Evolutionary conservation across 2,797 vertebrate genomes (phyloP).

Genomic region (Mus spretus): DNA sequence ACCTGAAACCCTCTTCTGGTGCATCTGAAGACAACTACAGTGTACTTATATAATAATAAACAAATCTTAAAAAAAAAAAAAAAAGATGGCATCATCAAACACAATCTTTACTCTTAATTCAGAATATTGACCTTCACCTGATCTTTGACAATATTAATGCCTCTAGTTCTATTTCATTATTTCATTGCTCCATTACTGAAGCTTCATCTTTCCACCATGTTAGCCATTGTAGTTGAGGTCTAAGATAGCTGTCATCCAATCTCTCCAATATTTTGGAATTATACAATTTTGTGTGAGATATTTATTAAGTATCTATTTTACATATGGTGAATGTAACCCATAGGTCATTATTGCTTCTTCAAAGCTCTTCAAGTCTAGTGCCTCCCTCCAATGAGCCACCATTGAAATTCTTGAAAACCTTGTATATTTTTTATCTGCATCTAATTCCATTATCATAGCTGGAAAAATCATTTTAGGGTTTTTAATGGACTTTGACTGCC

Average conservation of each 20-base stretch:
- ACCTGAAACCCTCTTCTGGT: too few relatives aligned
- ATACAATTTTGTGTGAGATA: background rate
- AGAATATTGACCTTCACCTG: background rate
- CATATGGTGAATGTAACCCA: background rate
- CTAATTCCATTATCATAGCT: background rate
- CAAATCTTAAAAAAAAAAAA: too few relatives aligned
- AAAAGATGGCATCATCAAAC: background rate
- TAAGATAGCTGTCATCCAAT: background rate
- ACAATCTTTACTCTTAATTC: background rate
- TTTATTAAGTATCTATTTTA: background rate
- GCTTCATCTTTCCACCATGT: background rate
- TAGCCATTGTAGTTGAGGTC: background rate
- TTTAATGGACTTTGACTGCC: background rate
- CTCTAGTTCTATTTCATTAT: background rate
- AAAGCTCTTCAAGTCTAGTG: background rate
- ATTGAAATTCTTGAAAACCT: background rate
- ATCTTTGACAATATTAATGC: background rate
- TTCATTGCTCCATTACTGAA: background rate
- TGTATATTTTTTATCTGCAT: background rate
- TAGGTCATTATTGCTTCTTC: background rate
- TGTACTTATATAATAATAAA: too few relatives aligned
- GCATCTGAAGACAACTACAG: too few relatives aligned
- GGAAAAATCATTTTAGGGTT: background rate
- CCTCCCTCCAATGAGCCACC: background rate
- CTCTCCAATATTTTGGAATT: background rate